Conservation (phyloP, 2,113 vertebrate species). For the Hemiprocne comata region DNA sequence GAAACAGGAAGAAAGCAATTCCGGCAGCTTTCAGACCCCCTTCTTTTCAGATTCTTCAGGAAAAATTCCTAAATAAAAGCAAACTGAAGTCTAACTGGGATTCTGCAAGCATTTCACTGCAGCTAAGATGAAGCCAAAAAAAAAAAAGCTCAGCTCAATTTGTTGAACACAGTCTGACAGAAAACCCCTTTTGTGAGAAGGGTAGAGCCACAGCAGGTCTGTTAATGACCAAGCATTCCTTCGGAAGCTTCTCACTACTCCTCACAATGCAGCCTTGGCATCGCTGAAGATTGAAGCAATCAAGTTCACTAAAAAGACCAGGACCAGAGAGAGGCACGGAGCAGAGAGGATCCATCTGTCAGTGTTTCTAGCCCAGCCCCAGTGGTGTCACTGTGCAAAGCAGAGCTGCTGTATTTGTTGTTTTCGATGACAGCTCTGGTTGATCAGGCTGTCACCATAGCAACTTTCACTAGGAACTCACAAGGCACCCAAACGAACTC, state of each 20-base stretch:
- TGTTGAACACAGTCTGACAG: neutral
- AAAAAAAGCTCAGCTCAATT: neutral
- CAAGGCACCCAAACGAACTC: constrained; percentile 68
- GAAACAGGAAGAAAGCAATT: neutral
- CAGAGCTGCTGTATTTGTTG: constrained; percentile 60
- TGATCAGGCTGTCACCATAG: constrained; percentile 77
- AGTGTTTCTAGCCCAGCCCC: neutral
- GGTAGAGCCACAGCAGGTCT: neutral
- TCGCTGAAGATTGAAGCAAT: neutral
- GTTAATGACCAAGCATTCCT: neutral
- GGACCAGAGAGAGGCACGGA: neutral
- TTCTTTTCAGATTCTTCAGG: neutral
- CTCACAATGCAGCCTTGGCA: neutral
- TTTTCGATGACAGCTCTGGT: constrained; percentile 61
- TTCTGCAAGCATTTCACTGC: neutral
- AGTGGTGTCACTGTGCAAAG: neutral
- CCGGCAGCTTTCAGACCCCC: neutral
- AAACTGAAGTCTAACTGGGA: neutral
- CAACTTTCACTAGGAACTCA: constrained; percentile 66
- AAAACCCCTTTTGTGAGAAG: neutral
- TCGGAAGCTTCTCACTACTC: neutral
- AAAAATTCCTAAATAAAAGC: neutral
- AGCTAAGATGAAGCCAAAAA: neutral
- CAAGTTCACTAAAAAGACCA: neutral
- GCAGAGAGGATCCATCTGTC: constrained; percentile 15